These are phyloP conservation scores for Rhynchonycteris naso DNA, from an alignment of 2,797 vertebrate genomes.

Conservation along the genomic window DNA sequence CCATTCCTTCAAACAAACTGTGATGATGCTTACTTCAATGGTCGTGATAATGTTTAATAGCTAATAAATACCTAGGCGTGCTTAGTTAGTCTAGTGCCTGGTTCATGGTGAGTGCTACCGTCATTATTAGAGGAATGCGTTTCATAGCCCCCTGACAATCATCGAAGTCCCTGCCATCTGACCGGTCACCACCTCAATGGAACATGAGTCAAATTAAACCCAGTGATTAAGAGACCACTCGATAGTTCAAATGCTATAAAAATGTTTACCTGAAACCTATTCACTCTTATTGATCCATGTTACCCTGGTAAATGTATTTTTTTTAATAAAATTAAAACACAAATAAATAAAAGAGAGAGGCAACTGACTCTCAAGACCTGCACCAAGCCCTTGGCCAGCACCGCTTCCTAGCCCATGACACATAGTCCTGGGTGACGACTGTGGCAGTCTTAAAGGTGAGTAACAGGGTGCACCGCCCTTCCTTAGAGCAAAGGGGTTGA, in stretches of 20 bases:
- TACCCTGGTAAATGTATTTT: too few species aligned
- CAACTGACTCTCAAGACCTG: not conserved
- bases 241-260: too few species aligned
- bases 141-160: not conserved
- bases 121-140: not conserved
- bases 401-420: not conserved
- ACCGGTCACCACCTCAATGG: not conserved
- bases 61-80: not conserved
- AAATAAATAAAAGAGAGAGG: not conserved
- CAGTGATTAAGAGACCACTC: too few species aligned
- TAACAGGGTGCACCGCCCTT: accelerated
- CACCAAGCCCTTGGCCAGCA: accelerated
- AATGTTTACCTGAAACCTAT: too few species aligned
- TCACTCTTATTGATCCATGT: too few species aligned
- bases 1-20: not conserved
- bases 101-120: not conserved
- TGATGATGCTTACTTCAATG: not conserved
- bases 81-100: accelerated
- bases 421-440: accelerated
- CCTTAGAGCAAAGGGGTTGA: too few species aligned
- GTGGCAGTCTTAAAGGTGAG: not conserved
- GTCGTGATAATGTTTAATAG: not conserved
- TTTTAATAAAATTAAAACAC: too few species aligned
- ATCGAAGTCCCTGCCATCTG: not conserved
- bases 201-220: not conserved